Base-by-base conservation (phyloP, 92 coral and sea anemone genomes). In the Muricea muricata region DNA sequence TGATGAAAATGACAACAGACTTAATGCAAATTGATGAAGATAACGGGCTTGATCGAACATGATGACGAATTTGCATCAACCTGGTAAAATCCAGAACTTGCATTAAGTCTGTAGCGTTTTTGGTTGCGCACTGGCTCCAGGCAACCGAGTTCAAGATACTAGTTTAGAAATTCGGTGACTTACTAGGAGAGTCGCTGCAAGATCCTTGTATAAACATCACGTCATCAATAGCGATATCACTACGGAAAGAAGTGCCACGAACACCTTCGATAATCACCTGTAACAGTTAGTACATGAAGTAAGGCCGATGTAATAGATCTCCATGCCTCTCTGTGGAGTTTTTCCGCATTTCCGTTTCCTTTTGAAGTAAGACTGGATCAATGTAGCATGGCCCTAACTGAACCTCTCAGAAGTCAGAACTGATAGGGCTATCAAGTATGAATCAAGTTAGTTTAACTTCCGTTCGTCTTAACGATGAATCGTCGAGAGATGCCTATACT, bases 141-240 rank as follows among this genome's bases (percentile, higher is more conserved):
- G 18, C 58, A 52, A 52, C 58, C 58, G 23, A 4, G 23, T 12
- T 21, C 18, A n/a, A 4, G 23, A 52, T 52, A 52, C 21, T 15
- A 17, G n/a, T n/a, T n/a, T n/a, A n/a, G n/a, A n/a, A n/a, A n/a
- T n/a, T n/a, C n/a, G n/a, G 12, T 20, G 47, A 26, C 81, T 77
- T 33, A 77, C 82, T 56, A 3, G 82, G 82, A 20, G 61, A 31
- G 8, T 31, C 25, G 18, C 82, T 54, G 69, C 82, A 77, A 14
- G 82, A 77, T 32, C 31, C 82, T 13, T 15, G 26, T 26, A 54
- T 77, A 35, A 77, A 55, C 10, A 33, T 17, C 30, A 94, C 79
- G 65, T 94, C 98, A 92, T 94, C 98, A 31, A 94, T 86, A 23
- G 86, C 98, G 25, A 92, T 90, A 55, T 94, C 98, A 28, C 98